Conservation (phyloP, 2,888 invertebrate genomes). For the Antheraea assamensis region DNA sequence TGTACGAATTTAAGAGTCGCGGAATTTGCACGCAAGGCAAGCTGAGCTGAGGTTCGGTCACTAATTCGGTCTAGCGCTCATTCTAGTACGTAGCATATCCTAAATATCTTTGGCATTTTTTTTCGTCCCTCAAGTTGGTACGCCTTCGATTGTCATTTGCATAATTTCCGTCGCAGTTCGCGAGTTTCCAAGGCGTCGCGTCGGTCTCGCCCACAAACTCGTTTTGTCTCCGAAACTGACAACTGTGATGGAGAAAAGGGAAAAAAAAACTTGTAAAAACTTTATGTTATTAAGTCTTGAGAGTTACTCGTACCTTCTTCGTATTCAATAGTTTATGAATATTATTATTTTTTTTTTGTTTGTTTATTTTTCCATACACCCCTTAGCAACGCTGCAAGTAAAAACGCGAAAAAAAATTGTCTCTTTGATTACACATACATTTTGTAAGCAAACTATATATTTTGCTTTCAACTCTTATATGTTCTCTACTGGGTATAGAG, state of each 20-base stretch:
- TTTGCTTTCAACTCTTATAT: no score
- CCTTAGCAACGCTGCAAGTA: no score
- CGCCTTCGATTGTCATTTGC: slow-evolving; percentile 26
- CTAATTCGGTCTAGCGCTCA: background rate
- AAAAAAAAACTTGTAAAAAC: slow-evolving; percentile 7
- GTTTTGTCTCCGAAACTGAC: slow-evolving; percentile 10
- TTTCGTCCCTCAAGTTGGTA: slow-evolving; percentile 8
- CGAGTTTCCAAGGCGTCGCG: slow-evolving; percentile 14
- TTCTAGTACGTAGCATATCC: background rate
- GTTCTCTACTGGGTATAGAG: no score
- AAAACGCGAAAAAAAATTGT: no score
- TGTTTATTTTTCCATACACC: no score
- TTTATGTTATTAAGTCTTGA: background rate
- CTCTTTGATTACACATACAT: no score
- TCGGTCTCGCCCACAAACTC: slow-evolving; percentile 5
- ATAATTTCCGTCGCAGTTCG: slow-evolving; percentile 22
- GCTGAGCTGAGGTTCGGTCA: no score
- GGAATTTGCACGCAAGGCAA: no score
- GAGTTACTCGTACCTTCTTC: background rate
- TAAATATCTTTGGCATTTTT: background rate
- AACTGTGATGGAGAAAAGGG: slow-evolving; percentile 12
- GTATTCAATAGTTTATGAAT: background rate
- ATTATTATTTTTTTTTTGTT: background rate
- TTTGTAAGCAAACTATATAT: no score
- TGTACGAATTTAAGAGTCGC: no score